Evolutionary conservation across 2,797 vertebrate species (phyloP), one percentile per base, ranked within the genome.

Genomic region (Rhinichthys osculus): DNA sequence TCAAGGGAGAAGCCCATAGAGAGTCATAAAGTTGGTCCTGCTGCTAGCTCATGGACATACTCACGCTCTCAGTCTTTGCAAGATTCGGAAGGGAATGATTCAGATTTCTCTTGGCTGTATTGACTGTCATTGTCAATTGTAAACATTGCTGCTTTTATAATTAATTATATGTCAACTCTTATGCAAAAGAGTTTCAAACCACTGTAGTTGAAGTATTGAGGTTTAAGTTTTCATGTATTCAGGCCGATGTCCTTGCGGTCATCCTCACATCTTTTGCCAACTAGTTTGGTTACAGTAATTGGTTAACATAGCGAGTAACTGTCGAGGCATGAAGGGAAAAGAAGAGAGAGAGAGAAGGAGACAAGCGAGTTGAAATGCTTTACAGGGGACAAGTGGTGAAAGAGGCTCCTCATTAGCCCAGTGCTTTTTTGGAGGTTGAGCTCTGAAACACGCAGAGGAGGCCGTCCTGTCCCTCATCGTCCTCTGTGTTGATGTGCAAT

Each of bases 401-500:
- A 86, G 50, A 88, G 40, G 52, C 44, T 78, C 79, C 83, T 83
- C 59, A 85, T 87, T 85, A 85, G 50, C 23, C 67, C 19, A 62
- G 64, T 11, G 13, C n/a, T 81, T 78, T 81, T 47, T 40, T 73
- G 47, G 40, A 54, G 70, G 35, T 81, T 86, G 78, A 54, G 78
- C 64, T 67, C 27, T 82, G 70, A 70, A 89, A 77, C 78, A 76
- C 52, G 14, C 27, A 23, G 62, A 67, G 85, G 35, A 85, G 66
- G 66, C 66, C 67, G 80, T 81, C 54, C 71, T 69, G 81, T 70
- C 66, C 86, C 83, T 19, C 71, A 66, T 69, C 73, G 64, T 82
- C 27, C 50, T 59, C 86, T 83, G 66, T 33, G 87, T 69, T 42
- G 38, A 74, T 73, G 72, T 84, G 87, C 86, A 90, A 89, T 91